Conservation (phyloP, 2,113 vertebrate genomes). For the Oryzias melastigma region DNA sequence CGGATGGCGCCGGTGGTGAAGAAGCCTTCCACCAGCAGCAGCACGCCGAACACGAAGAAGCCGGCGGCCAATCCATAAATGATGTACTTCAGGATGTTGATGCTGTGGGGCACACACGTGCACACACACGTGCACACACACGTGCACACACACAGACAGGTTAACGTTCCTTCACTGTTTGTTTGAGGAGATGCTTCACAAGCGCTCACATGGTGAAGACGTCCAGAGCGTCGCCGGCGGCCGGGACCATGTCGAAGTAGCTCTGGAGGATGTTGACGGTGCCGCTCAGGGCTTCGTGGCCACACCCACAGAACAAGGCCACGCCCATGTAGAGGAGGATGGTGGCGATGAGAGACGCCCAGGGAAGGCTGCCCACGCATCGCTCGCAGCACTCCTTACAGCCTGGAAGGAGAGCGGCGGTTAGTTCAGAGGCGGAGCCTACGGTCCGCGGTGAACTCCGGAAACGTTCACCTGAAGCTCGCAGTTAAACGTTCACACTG, state of each 20-base stretch:
- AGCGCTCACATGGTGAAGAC: constrained; percentile 69
- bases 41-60: constrained; percentile 96
- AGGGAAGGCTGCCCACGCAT: constrained; percentile 95
- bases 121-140: constrained; percentile 18
- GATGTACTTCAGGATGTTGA: constrained; percentile 98
- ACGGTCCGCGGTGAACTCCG: too few species aligned
- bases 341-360: constrained; percentile 95
- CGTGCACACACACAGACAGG: constrained; percentile 9
- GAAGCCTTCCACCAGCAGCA: constrained; percentile 98
- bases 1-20: constrained; percentile 97
- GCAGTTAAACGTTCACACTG: too few species aligned
- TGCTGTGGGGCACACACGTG: constrained; percentile 73
- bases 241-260: constrained; percentile 81
- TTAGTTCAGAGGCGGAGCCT: too few species aligned
- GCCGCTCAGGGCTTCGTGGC: constrained; percentile 94
- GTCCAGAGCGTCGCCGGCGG: constrained; percentile 53
- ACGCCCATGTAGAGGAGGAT: constrained; percentile 95
- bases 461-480: too few species aligned
- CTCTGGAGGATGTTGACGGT: constrained; percentile 95
- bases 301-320: constrained; percentile 96
- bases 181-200: too few species aligned
- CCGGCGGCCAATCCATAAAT: constrained; percentile 96
- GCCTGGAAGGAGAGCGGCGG: constrained; percentile 69
- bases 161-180: too few species aligned
- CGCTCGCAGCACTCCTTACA: constrained; percentile 98